Base-by-base conservation (phyloP, 2,888 invertebrate genomes). In the Xanthia togata region DNA sequence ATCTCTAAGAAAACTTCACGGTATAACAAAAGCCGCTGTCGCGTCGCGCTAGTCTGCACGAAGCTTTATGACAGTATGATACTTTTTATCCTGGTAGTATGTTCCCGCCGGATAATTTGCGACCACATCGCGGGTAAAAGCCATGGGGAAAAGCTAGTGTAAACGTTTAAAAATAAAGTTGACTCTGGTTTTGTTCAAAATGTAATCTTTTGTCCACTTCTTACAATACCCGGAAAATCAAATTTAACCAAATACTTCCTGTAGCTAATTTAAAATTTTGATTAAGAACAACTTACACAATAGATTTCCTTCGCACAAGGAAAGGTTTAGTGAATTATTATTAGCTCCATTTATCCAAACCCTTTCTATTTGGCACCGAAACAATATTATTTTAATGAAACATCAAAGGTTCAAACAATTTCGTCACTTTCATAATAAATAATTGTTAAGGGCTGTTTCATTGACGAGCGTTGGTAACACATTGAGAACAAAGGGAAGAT, bases 331-430 rank as follows among this genome's bases (percentile, higher is more conserved):
- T 85, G 67, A 81, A 82, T 81, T 83, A 81, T 83, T 83, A 83
- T 65, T 74, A 67, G 50, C 71, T 59, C 53, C 65, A 69, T 81
- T 83, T 79, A 78, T 76, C 47, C 57, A 47, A 79, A 76, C 72
- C 81, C 72, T 79, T 85, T 87, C 70, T 78, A 76, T 83, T 79
- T 35, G 44, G 65, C 76, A 82, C 31, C 55, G 20, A 71, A 79
- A 31, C 75, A 76, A 83, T 85, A 84, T 77, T 84, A 82, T 78
- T 60, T 65, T 63, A 73, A 81, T 83, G 69, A 73, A 86, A 87
- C 62, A 85, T 85, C 76, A 81, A 87, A 82, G 71, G 73, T 64
- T 67, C 44, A 20, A 78, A 78, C 67, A 81, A 79, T 87, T 81
- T 72, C 67, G 73, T 72, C 87, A 85, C 67, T 84, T 76, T 65